These are phyloP conservation scores for Anguilla rostrata DNA, from an alignment of 2,113 vertebrate species.

Conservation along the genomic window DNA sequence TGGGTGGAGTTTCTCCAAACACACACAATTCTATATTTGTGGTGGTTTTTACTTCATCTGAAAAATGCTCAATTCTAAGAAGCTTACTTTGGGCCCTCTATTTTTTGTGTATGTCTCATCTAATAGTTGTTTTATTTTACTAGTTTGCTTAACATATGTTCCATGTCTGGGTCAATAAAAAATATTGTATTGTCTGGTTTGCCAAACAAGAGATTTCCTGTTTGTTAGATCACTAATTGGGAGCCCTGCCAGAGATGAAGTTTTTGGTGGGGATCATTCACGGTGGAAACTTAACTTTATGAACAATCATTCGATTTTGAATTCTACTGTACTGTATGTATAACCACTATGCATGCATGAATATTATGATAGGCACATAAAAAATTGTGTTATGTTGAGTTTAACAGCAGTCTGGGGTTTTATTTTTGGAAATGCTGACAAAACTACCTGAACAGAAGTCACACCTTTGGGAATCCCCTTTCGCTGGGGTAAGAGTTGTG, in stretches of 20 bases:
- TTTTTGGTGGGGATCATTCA: background rate
- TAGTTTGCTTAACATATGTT: background rate
- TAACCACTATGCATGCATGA: too few relatives aligned
- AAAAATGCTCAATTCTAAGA: background rate
- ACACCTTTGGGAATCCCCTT: background rate
- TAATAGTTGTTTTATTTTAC: background rate
- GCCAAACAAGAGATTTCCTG: constrained; percentile 45
- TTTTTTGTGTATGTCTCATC: background rate
- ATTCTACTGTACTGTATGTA: too few relatives aligned
- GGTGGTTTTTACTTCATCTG: background rate
- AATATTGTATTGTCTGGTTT: constrained; percentile 44
- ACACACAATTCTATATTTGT: constrained; percentile 22
- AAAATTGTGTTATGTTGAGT: background rate
- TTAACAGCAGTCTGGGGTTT: background rate
- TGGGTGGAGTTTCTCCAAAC: constrained; percentile 9
- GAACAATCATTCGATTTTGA: background rate
- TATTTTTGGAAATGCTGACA: background rate
- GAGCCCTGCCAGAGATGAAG: constrained; percentile 18
- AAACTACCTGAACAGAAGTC: constrained; percentile 2
- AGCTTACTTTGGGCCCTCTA: background rate
- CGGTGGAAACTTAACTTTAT: background rate
- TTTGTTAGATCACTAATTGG: constrained; percentile 49
- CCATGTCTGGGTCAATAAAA: background rate
- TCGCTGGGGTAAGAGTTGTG: background rate
- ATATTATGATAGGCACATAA: background rate